Conservation (phyloP, 2,113 vertebrate genomes). For the Oncorhynchus nerka region DNA sequence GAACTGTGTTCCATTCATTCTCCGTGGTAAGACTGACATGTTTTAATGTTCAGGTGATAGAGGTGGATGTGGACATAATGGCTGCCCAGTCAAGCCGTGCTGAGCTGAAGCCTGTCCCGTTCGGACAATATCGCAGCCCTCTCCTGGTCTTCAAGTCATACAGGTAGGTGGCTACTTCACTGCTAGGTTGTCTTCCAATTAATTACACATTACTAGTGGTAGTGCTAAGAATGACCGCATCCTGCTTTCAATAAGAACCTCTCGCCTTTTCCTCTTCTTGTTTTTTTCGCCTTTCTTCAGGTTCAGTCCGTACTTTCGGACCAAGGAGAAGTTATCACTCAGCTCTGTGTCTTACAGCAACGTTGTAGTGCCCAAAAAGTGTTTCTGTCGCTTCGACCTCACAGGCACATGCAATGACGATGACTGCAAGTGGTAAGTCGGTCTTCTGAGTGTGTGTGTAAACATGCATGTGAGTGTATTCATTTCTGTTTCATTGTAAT, state of each 20-base stretch:
- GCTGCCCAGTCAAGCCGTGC: slow-evolving; percentile 60
- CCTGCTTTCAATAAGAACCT: not conserved
- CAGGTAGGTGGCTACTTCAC: slow-evolving; percentile 73
- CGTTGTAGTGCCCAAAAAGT: slow-evolving; percentile 83
- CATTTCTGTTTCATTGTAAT: too few relatives aligned
- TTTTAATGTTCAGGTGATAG: slow-evolving; percentile 70
- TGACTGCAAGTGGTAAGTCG: slow-evolving; percentile 88
- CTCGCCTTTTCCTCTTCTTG: not conserved
- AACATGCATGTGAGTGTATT: too few relatives aligned
- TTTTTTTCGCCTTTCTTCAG: slow-evolving; percentile 56
- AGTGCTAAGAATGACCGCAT: not conserved
- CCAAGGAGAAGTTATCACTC: slow-evolving; percentile 91
- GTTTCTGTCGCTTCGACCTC: slow-evolving; percentile 94
- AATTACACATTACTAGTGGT: too few relatives aligned
- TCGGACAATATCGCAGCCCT: slow-evolving; percentile 87
- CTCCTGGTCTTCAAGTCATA: slow-evolving; percentile 93
- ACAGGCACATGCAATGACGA: slow-evolving; percentile 96
- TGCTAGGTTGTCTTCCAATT: too few relatives aligned
- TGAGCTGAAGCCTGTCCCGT: slow-evolving; percentile 79
- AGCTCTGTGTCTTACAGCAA: slow-evolving; percentile 91
- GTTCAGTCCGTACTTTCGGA: slow-evolving; percentile 96
- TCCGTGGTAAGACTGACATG: too few relatives aligned
- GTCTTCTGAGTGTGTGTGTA: too few relatives aligned
- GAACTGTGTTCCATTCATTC: too few relatives aligned
- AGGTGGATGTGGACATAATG: slow-evolving; percentile 77